Evolutionary conservation across 1,140 invertebrate species (phyloP).

Genomic region (Apocrypta bakeri): DNA sequence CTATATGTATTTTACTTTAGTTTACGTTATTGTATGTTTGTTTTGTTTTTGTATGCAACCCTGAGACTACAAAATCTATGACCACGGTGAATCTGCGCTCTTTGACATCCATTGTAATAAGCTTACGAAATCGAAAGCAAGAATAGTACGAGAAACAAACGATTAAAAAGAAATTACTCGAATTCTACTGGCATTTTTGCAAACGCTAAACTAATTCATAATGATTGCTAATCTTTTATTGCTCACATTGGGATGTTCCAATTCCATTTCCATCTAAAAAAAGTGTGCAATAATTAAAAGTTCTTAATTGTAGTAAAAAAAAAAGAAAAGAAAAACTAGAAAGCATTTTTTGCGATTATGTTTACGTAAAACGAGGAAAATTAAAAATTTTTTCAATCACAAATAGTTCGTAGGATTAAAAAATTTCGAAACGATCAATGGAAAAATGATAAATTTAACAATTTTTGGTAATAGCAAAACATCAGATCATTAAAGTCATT

Average conservation of each 20-base stretch:
- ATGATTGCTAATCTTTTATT: neutral
- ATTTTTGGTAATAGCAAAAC: conserved; percentile 34
- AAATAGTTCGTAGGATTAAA: conserved; percentile 19
- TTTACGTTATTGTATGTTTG: conserved; percentile 50
- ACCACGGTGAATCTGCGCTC: conserved; percentile 60
- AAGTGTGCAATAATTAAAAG: conserved; percentile 23
- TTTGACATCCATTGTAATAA: neutral
- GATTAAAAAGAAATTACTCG: conserved; percentile 15
- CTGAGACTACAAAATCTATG: conserved; percentile 67
- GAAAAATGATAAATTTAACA: conserved; percentile 34
- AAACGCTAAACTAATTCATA: neutral
- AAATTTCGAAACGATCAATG: conserved; percentile 16
- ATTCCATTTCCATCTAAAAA: neutral
- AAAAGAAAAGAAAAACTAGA: conserved; percentile 30
- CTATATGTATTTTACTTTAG: conserved; percentile 25
- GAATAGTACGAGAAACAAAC: neutral
- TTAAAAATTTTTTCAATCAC: neutral
- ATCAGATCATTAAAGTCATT: conserved; percentile 18
- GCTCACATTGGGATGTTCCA: neutral
- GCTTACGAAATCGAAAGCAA: neutral
- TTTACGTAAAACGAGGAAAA: neutral
- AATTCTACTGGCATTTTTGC: neutral
- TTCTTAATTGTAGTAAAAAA: neutral
- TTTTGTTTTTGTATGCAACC: conserved; percentile 66
- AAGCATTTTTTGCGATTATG: neutral